A percentile compares a stretch with the other conserved stretches of the same genome.
phyloP scores from a whole-genome alignment of 1,140 invertebrate genomes.

The Zaprionus ghesquierei region DNA sequence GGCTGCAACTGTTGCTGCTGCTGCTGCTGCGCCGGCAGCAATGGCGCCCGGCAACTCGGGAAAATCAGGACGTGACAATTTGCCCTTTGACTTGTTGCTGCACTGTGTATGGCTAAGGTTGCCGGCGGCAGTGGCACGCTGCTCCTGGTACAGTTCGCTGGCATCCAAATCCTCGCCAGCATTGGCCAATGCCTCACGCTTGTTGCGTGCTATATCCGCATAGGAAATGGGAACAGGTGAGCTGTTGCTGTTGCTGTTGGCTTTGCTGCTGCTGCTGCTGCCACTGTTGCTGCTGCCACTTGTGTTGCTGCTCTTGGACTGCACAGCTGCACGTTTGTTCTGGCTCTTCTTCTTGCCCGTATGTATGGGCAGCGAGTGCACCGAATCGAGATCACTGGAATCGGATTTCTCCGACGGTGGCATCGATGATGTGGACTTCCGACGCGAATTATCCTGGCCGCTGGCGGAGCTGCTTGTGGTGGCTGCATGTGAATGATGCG shows the following conservation, averaged over 20 bases:
- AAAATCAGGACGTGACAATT: constrained; percentile 61
- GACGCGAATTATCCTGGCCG: constrained; percentile 74
- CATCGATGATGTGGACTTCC: constrained; percentile 86
- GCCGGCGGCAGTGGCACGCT: constrained; percentile 21
- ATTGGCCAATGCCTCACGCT: constrained; percentile 55
- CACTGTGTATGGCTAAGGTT: background rate
- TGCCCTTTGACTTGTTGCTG: constrained; percentile 48
- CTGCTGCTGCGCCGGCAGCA: background rate
- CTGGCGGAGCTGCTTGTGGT: constrained; percentile 4
- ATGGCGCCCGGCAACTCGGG: constrained; percentile 57
- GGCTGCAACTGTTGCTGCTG: constrained; percentile 6
- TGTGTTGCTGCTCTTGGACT: constrained; percentile 26
- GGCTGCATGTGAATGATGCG: background rate
- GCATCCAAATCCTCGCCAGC: constrained; percentile 14
- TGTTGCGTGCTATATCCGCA: constrained; percentile 87
- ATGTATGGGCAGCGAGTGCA: constrained; percentile 89
- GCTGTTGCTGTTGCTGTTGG: constrained; percentile 25
- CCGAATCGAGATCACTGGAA: constrained; percentile 87
- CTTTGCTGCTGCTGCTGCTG: constrained; percentile 35
- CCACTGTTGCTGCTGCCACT: background rate
- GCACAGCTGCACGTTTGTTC: constrained; percentile 29
- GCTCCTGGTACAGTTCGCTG: background rate
- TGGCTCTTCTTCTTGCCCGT: constrained; percentile 69
- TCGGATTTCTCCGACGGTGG: constrained; percentile 89
- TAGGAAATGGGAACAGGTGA: constrained; percentile 84